phyloP scores from a whole-genome alignment of 1,140 invertebrate species.

The Adelges cooleyi region DNA sequence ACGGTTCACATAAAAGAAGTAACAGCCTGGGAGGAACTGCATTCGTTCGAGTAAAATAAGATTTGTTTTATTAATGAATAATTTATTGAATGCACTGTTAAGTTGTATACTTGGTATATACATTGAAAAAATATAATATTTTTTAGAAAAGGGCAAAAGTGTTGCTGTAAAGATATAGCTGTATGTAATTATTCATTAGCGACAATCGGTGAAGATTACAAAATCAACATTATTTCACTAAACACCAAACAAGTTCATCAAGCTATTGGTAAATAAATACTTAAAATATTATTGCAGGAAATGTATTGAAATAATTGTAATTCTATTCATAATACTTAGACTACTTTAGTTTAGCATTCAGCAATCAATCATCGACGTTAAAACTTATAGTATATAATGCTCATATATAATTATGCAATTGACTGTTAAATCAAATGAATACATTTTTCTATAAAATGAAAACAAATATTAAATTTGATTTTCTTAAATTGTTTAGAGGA shows the following conservation, averaged over 20 bases:
- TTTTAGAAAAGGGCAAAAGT: not conserved
- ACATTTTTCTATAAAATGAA: too few relatives aligned
- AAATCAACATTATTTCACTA: conserved; percentile 4
- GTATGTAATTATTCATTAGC: conserved; percentile 12
- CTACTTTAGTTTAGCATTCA: too few relatives aligned
- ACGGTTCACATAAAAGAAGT: conserved; percentile 40
- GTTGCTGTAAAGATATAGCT: conserved; percentile 17
- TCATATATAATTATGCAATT: too few relatives aligned
- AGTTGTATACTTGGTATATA: too few relatives aligned
- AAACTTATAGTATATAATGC: too few relatives aligned
- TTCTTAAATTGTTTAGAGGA: not conserved
- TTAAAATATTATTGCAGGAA: not conserved
- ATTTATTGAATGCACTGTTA: too few relatives aligned
- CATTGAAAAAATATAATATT: too few relatives aligned
- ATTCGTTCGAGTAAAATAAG: conserved; percentile 37
- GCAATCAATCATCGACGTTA: too few relatives aligned
- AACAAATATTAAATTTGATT: too few relatives aligned
- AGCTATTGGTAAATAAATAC: not conserved
- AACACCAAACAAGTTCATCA: conserved; percentile 16
- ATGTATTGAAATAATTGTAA: not conserved
- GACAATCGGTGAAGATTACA: conserved; percentile 19
- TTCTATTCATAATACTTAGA: too few relatives aligned
- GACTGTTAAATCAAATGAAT: too few relatives aligned
- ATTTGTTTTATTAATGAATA: conserved; percentile 36
- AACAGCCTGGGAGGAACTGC: conserved; percentile 49